Evolutionary conservation across 2,113 vertebrate species (phyloP), one percentile per base, ranked within the genome.

Genomic region (Trogon melanurus): DNA sequence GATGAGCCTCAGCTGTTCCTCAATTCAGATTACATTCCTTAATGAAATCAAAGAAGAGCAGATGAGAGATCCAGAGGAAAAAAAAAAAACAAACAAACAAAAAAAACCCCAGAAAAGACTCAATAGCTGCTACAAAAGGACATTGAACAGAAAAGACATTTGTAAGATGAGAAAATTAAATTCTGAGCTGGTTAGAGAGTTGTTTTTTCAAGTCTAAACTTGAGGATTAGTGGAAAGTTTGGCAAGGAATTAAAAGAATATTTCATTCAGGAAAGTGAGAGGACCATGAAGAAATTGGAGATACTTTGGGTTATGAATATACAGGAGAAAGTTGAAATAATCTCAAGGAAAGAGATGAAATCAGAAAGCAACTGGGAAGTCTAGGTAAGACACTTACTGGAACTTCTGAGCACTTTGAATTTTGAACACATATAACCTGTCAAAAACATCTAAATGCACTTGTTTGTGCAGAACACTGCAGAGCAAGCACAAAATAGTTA

Each of bases 11-110:
- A 87, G 53, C 61, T 93, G 58, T 27, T 94, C 57, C 53, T 87
- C 66, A 81, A 1, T 58, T 93, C 70, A 67, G 44, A 74, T 72
- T 93, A 65, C 80, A 29, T 45, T 81, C 73, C 93, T 81, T 74
- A 96, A 91, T 58, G 47, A 61, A 91, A 86, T 84, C 64, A 92
- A 89, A 86, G 67, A 56, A 84, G 83, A 92, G 5, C 16, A 85
- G 71, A 82, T 82, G 66, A 88, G 62, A 76, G 53, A 95, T 81
- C 9, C 38, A 89, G 66, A 91, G 60, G 89, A 85, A 64, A 93
- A 88, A 84, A 92, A 57, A 73, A 5, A 92, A 89, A 48, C 76
- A 6, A 91, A 89, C 36, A 51, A 79, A 6, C 34, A 29, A 93
- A 91, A 56, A 81, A 8, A 71, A n/a, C n/a, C n/a, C n/a, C 79